Conservation (phyloP, 2,113 vertebrate genomes). For the Pavo muticus region DNA sequence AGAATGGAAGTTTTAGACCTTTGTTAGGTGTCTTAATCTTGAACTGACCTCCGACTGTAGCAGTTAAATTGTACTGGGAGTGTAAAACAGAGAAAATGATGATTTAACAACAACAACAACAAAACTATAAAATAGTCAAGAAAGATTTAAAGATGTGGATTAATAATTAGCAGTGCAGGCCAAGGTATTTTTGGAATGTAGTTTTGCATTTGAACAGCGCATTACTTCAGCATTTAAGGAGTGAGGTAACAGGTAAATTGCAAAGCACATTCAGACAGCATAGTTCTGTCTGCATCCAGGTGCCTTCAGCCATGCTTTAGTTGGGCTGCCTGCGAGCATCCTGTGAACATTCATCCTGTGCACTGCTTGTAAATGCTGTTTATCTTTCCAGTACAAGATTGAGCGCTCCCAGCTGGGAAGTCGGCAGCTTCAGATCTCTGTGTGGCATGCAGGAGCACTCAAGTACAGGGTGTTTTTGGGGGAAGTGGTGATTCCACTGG, state of each 20-base stretch:
- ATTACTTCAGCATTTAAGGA: neutral
- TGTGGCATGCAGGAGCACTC: constrained; percentile 88
- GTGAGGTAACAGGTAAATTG: neutral
- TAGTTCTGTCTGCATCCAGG: neutral
- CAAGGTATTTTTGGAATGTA: neutral
- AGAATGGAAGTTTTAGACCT: neutral
- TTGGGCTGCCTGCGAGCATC: neutral
- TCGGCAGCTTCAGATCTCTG: constrained; percentile 84
- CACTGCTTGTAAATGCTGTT: neutral
- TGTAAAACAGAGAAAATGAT: neutral
- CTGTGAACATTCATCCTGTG: neutral
- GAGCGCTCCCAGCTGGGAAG: constrained; percentile 79
- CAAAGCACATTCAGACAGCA: neutral
- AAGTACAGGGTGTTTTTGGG: constrained; percentile 87
- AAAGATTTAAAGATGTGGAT: neutral
- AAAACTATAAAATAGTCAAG: neutral
- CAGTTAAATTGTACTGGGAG: neutral
- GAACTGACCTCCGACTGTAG: neutral
- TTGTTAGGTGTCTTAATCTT: neutral
- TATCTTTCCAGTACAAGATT: constrained; percentile 81
- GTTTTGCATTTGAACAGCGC: neutral
- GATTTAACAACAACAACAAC: neutral
- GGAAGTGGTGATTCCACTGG: constrained; percentile 86
- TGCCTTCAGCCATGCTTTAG: neutral
- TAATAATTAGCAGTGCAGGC: neutral